A percentile compares a stretch with the other conserved stretches of the same genome.
Evolutionary conservation across 2,113 vertebrate species (phyloP).

Genomic region (Synchiropus splendidus): DNA sequence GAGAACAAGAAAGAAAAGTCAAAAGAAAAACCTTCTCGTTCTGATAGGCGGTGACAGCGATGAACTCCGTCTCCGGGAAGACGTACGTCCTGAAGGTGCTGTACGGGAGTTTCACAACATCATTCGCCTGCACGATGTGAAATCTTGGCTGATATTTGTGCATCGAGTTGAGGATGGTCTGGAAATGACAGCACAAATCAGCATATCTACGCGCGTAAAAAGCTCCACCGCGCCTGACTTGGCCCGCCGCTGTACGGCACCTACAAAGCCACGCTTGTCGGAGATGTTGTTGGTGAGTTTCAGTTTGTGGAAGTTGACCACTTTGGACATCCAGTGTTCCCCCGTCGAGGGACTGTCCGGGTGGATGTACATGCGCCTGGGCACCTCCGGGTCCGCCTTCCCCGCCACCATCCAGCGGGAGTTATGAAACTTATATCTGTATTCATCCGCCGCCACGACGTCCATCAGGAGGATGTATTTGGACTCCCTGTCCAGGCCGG

Average conservation of each 20-base stretch:
- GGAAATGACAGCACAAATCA: constrained; percentile 13
- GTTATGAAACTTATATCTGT: constrained; percentile 94
- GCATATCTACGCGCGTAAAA: too few species aligned
- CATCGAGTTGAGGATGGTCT: constrained; percentile 97
- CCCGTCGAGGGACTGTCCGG: constrained; percentile 92
- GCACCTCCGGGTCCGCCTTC: constrained; percentile 95
- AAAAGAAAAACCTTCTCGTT: constrained; percentile 88
- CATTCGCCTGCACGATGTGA: constrained; percentile 84
- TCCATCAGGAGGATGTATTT: constrained; percentile 92
- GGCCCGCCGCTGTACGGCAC: constrained; percentile 32
- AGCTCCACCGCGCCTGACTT: too few species aligned
- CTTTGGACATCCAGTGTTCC: constrained; percentile 95
- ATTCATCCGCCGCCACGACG: constrained; percentile 87
- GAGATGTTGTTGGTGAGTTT: constrained; percentile 96
- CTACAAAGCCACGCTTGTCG: constrained; percentile 94
- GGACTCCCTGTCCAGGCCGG: constrained; percentile 83
- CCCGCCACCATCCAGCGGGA: constrained; percentile 93
- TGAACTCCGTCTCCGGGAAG: constrained; percentile 89
- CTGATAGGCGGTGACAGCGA: constrained; percentile 94
- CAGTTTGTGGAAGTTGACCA: constrained; percentile 91
- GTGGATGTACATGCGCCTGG: constrained; percentile 93
- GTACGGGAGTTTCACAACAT: constrained; percentile 85
- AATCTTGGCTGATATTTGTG: constrained; percentile 95
- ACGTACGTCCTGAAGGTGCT: constrained; percentile 89
- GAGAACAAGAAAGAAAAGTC: too few species aligned